Evolutionary conservation across 2,888 invertebrate species (phyloP).

Genomic region (Luperina testacea): DNA sequence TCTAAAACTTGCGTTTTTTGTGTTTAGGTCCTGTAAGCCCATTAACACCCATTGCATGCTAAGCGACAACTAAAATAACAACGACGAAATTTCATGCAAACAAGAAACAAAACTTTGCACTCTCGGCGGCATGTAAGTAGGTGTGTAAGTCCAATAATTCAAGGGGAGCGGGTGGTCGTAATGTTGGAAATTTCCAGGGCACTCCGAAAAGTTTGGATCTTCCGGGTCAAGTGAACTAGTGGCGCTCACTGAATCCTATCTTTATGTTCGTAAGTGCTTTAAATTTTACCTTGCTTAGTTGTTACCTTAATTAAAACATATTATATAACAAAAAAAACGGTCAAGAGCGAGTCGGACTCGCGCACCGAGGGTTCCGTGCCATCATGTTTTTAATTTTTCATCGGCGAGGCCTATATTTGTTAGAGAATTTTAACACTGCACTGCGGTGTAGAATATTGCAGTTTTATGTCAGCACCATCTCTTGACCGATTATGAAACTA

Average conservation of each 20-base stretch:
- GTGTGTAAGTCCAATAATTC: conserved; percentile 87
- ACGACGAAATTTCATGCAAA: conserved; percentile 80
- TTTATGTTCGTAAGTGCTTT: conserved; percentile 58
- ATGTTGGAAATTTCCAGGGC: conserved; percentile 85
- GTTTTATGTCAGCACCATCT: no score
- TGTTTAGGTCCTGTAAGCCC: no score
- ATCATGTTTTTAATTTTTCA: no score
- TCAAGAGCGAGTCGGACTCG: no score
- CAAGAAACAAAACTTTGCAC: conserved; percentile 86
- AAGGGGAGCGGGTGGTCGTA: conserved; percentile 85
- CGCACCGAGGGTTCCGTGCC: no score
- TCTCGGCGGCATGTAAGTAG: conserved; percentile 83
- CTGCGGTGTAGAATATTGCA: no score
- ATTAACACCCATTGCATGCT: conserved; percentile 61
- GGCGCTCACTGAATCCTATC: conserved; percentile 75
- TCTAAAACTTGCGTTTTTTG: no score
- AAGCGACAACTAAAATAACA: conserved; percentile 72
- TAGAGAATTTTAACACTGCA: no score
- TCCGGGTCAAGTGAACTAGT: conserved; percentile 79
- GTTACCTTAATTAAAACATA: conserved; percentile 25
- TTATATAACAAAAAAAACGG: neutral
- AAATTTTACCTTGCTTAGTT: conserved; percentile 36
- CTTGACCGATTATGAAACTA: no score
- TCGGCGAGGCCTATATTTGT: no score
- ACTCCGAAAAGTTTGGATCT: conserved; percentile 80